phyloP scores from a whole-genome alignment of 2,888 invertebrate genomes.

The Apoderus coryli region DNA sequence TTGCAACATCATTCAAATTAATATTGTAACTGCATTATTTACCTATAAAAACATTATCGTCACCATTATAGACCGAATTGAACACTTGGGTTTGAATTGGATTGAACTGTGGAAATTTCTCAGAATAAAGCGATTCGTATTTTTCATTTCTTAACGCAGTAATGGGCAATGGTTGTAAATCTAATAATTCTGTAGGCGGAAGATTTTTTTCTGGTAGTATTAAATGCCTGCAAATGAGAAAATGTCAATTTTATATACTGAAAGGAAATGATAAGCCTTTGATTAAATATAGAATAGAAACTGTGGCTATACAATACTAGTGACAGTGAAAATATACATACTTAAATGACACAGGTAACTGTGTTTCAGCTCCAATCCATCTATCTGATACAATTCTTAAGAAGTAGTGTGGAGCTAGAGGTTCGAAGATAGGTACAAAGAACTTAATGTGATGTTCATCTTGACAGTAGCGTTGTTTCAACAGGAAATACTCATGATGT shows the following conservation, averaged over 20 bases:
- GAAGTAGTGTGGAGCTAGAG: slow-evolving; percentile 96
- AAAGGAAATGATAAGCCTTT: background rate
- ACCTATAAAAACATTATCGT: slow-evolving; percentile 96
- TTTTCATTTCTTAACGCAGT: slow-evolving; percentile 79
- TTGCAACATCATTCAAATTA: too few relatives aligned
- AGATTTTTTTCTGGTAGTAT: slow-evolving; percentile 96
- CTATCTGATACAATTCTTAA: slow-evolving; percentile 78
- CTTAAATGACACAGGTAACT: slow-evolving; percentile 84
- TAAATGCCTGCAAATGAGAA: slow-evolving; percentile 52
- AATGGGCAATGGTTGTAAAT: slow-evolving; percentile 90
- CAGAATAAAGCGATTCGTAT: slow-evolving; percentile 74
- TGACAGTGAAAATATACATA: slow-evolving; percentile 10
- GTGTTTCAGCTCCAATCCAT: slow-evolving; percentile 91
- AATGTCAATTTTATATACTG: background rate
- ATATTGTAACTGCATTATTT: too few relatives aligned
- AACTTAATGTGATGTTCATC: slow-evolving; percentile 97
- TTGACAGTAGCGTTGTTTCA: slow-evolving; percentile 85
- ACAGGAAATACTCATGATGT: slow-evolving; percentile 84
- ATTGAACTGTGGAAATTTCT: slow-evolving; percentile 87
- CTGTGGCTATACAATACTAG: too few relatives aligned
- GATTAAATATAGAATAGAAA: too few relatives aligned
- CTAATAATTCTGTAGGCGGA: slow-evolving; percentile 92
- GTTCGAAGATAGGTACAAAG: slow-evolving; percentile 97
- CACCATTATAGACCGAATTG: slow-evolving; percentile 94
- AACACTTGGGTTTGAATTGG: slow-evolving; percentile 99